These are phyloP conservation scores for Papilio aristodemus DNA, from an alignment of 1,140 invertebrate genomes.

Conservation along the genomic window DNA sequence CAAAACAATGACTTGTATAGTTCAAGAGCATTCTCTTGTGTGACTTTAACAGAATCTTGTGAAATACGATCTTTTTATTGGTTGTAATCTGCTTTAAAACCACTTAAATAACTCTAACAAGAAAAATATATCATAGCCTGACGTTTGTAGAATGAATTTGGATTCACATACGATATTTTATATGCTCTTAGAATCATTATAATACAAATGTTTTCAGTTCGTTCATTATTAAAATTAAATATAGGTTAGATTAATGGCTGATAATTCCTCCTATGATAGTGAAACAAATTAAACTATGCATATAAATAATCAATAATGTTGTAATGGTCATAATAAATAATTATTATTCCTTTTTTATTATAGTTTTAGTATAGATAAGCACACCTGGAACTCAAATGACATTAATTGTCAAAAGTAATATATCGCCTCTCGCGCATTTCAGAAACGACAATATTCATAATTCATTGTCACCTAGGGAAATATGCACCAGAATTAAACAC, in stretches of 20 bases:
- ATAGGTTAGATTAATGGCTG: no score
- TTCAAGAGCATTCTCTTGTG: conserved; percentile 53
- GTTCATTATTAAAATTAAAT: no score
- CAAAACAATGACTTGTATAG: conserved; percentile 56
- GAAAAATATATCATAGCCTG: background rate
- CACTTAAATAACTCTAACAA: conserved; percentile 11
- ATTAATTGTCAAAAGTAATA: no score
- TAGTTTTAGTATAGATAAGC: no score
- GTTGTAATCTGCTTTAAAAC: conserved; percentile 15
- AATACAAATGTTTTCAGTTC: background rate
- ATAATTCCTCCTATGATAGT: no score
- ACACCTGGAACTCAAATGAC: no score
- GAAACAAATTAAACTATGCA: no score
- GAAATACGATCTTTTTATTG: conserved; percentile 40
- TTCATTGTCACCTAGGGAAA: background rate
- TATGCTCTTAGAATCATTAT: background rate
- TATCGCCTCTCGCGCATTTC: no score
- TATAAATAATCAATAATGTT: no score
- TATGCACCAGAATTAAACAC: background rate
- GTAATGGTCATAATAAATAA: no score
- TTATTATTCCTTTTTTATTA: no score
- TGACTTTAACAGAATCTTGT: conserved; percentile 41
- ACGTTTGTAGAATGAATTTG: no score
- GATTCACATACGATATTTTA: background rate
- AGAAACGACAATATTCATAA: background rate